Percentiles rank a stretch among this genome's conserved stretches.
Conservation (phyloP, 2,888 invertebrate genomes). For the Lycia hirtaria region DNA sequence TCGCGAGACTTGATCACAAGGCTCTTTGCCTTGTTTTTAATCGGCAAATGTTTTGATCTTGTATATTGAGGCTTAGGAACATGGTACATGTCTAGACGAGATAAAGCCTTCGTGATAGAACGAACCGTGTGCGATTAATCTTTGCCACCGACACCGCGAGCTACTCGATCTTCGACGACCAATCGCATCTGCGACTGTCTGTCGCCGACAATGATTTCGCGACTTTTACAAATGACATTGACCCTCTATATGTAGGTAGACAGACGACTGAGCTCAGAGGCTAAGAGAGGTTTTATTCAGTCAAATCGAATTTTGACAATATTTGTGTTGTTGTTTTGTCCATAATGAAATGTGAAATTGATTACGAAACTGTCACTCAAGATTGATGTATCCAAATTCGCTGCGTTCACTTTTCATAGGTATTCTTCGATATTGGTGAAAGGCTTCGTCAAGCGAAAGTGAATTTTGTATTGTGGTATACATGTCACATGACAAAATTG, state of each 20-base stretch:
- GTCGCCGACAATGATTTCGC: constrained; percentile 27
- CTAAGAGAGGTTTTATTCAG: background rate
- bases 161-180: constrained; percentile 34
- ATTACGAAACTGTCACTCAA: constrained; percentile 17
- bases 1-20: constrained; percentile 45
- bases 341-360: background rate
- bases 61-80: constrained; percentile 7
- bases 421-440: constrained; percentile 60
- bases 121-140: constrained; percentile 43
- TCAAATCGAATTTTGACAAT: background rate
- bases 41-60: constrained; percentile 2
- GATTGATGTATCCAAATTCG: constrained; percentile 28
- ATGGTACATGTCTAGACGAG: constrained; percentile 49
- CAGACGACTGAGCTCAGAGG: background rate
- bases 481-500: constrained; percentile 24
- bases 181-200: constrained; percentile 18
- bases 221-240: constrained; percentile 35
- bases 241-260: constrained; percentile 19
- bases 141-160: constrained; percentile 30
- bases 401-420: constrained; percentile 59
- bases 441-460: constrained; percentile 62
- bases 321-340: background rate
- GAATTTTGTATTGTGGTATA: constrained; percentile 41
- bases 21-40: constrained; percentile 33
- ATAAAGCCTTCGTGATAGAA: constrained; percentile 50